phyloP scores from a whole-genome alignment of 2,888 invertebrate species.

The Drosophila mimetica region DNA sequence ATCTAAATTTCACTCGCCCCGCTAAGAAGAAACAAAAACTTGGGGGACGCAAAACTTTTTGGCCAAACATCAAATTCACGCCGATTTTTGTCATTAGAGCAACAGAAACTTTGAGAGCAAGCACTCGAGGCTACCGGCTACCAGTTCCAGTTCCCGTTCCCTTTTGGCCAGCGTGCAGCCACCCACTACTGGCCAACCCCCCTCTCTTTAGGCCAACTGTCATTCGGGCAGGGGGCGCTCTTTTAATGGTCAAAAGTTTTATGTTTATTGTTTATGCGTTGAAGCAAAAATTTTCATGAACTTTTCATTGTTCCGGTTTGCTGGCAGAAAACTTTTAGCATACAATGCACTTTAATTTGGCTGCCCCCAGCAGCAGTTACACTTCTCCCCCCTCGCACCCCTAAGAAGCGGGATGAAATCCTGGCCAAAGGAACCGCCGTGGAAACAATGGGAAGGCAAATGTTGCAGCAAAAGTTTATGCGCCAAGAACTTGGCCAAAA shows the following conservation, averaged over 20 bases:
- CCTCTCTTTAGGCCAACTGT: conserved; percentile 41
- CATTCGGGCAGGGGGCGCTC: conserved; percentile 68
- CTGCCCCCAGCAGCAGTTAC: conserved; percentile 15
- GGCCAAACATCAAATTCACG: conserved; percentile 71
- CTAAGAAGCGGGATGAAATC: conserved; percentile 1
- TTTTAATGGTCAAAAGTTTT: conserved; percentile 78
- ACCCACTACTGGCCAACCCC: background rate
- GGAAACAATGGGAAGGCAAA: conserved; percentile 75
- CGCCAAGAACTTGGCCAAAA: conserved; percentile 74
- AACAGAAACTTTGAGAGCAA: conserved; percentile 56
- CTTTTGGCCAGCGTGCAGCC: background rate
- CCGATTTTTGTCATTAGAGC: conserved; percentile 77
- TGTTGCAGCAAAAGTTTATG: conserved; percentile 79
- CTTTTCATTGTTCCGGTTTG: conserved; percentile 81
- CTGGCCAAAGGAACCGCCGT: conserved; percentile 39
- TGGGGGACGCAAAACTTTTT: conserved; percentile 46
- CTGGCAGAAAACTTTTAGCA: conserved; percentile 69
- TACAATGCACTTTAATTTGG: conserved; percentile 79
- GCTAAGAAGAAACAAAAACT: conserved; percentile 33
- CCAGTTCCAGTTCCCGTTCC: background rate
- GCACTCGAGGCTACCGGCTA: conserved; percentile 48
- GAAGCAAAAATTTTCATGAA: conserved; percentile 79
- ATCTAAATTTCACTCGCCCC: conserved; percentile 41
- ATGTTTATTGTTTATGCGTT: conserved; percentile 81
- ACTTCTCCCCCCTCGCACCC: background rate